Evolutionary conservation across 2,113 vertebrate species (phyloP).

Genomic region (Centropristis striata): DNA sequence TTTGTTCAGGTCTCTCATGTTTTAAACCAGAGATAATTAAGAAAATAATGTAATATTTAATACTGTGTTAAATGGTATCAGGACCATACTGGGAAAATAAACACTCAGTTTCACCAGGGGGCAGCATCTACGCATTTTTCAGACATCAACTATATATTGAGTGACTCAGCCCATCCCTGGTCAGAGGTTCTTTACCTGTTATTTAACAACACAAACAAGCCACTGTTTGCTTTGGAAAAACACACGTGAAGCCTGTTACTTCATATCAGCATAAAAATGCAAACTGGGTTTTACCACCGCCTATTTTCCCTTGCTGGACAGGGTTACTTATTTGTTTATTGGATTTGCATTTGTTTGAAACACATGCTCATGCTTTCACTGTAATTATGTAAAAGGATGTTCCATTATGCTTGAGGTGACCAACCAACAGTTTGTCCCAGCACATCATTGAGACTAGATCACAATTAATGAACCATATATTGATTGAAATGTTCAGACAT

Average conservation of each 20-base stretch:
- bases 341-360: not conserved
- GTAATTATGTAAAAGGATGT: not conserved
- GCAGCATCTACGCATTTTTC: conserved; percentile 50
- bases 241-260: accelerated
- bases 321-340: conserved; percentile 14
- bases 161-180: not conserved
- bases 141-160: not conserved
- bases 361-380: no score
- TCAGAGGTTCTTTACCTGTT: not conserved
- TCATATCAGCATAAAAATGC: not conserved
- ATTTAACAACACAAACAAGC: not conserved
- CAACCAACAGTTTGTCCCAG: no score
- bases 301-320: not conserved
- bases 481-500: not conserved
- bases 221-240: not conserved
- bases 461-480: no score
- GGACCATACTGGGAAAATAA: not conserved
- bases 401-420: not conserved
- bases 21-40: not conserved
- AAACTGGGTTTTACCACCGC: not conserved
- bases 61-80: not conserved
- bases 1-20: not conserved
- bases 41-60: not conserved
- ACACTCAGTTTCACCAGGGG: conserved; percentile 52
- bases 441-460: no score